These are phyloP conservation scores for Gobiocypris rarus DNA, from an alignment of 2,113 vertebrate species.

Conservation along the genomic window DNA sequence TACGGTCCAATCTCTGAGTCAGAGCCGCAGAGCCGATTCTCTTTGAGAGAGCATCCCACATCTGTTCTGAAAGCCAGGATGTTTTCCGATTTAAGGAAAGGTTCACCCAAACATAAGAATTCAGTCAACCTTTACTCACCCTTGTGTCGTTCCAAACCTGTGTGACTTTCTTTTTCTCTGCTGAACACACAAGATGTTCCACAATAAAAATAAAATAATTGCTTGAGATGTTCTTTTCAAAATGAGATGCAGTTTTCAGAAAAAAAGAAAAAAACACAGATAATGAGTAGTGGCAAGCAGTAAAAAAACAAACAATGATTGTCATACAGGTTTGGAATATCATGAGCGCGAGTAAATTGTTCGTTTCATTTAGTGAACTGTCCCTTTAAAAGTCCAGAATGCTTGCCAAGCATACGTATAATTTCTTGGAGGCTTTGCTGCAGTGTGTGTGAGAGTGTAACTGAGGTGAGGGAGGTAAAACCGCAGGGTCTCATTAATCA, in stretches of 20 bases:
- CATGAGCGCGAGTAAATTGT: neutral
- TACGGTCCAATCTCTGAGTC: conserved; percentile 33
- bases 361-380: neutral
- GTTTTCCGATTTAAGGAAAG: neutral
- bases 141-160: neutral
- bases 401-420: neutral
- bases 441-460: neutral
- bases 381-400: neutral
- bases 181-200: neutral
- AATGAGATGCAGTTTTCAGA: no score
- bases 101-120: neutral
- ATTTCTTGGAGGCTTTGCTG: neutral
- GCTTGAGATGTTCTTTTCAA: no score
- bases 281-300: no score
- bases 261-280: no score
- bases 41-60: conserved; percentile 22
- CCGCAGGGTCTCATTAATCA: conserved; percentile 51
- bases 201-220: neutral
- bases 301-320: neutral
- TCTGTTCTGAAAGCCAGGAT: neutral
- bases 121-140: neutral
- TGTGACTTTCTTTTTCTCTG: neutral
- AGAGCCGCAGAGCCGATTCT: neutral
- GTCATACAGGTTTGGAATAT: neutral
- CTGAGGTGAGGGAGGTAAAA: conserved; percentile 25